phyloP scores from a whole-genome alignment of 2,888 invertebrate genomes.

The Dinocampus coccinellae region DNA sequence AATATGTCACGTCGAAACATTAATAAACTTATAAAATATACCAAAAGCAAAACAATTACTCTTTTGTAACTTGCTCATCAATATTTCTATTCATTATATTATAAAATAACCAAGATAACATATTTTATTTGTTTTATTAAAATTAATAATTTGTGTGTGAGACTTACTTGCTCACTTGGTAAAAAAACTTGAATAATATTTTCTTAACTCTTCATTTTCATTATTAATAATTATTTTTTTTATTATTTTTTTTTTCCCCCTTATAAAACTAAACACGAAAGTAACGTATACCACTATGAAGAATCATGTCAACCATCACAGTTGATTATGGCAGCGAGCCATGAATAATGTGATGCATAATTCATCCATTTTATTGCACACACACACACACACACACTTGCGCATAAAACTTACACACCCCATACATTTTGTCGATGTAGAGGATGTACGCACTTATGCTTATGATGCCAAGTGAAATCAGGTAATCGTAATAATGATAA shows the following conservation, averaged over 20 bases:
- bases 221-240: not conserved
- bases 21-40: not conserved
- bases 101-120: no score
- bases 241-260: not conserved
- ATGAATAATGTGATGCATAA: constrained; percentile 65
- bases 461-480: constrained; percentile 54
- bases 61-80: not conserved
- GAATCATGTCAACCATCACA: constrained; percentile 62
- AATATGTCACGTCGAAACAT: not conserved
- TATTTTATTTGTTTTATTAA: no score
- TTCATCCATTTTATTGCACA: constrained; percentile 55
- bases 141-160: no score
- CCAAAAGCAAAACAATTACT: constrained; percentile 24
- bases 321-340: constrained; percentile 60
- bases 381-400: not conserved
- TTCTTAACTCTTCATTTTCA: not conserved
- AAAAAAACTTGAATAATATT: not conserved
- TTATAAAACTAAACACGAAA: not conserved
- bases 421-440: constrained; percentile 24
- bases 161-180: no score
- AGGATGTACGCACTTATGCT: constrained; percentile 49
- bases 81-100: no score
- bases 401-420: not conserved
- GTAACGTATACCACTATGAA: constrained; percentile 20
- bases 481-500: constrained; percentile 56